These are phyloP conservation scores for Caenorhabditis japonica DNA, from an alignment of 2,888 invertebrate species.

Conservation along the genomic window DNA sequence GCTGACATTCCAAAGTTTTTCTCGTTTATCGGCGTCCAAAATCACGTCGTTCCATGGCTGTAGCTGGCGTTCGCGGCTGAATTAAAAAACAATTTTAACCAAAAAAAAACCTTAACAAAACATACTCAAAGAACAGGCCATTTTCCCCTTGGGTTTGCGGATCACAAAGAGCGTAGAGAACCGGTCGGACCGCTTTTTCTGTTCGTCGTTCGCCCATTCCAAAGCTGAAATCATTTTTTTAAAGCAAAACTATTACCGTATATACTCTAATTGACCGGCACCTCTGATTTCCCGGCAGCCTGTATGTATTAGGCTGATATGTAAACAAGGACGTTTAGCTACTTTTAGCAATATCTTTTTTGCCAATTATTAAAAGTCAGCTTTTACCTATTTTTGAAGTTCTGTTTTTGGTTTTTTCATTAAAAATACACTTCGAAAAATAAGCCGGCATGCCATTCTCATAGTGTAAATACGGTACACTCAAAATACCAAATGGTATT, in stretches of 20 bases:
- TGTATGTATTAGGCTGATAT: no score
- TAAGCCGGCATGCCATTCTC: no score
- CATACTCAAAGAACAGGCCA: constrained; percentile 72
- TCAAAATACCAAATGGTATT: no score
- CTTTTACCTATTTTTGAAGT: constrained; percentile 3
- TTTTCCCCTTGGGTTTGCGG: constrained; percentile 60
- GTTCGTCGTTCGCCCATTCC: constrained; percentile 71
- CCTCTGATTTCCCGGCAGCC: no score
- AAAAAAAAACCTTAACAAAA: constrained; percentile 1
- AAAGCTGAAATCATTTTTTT: constrained; percentile 57
- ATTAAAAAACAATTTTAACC: constrained; percentile 10
- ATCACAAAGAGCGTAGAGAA: constrained; percentile 73
- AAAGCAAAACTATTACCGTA: no score
- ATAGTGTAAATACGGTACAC: no score
- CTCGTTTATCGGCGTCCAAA: constrained; percentile 59
- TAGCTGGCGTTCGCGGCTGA: constrained; percentile 67
- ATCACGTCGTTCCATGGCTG: constrained; percentile 70
- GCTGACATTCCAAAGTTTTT: constrained; percentile 69
- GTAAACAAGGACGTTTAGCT: no score
- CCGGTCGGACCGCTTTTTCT: constrained; percentile 71
- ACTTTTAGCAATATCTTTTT: no score
- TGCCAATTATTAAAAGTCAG: not conserved
- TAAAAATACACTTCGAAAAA: no score
- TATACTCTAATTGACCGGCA: no score
- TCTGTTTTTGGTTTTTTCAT: no score